Evolutionary conservation across 2,113 vertebrate genomes (phyloP).

Genomic region (Pyrgilauda ruficollis): DNA sequence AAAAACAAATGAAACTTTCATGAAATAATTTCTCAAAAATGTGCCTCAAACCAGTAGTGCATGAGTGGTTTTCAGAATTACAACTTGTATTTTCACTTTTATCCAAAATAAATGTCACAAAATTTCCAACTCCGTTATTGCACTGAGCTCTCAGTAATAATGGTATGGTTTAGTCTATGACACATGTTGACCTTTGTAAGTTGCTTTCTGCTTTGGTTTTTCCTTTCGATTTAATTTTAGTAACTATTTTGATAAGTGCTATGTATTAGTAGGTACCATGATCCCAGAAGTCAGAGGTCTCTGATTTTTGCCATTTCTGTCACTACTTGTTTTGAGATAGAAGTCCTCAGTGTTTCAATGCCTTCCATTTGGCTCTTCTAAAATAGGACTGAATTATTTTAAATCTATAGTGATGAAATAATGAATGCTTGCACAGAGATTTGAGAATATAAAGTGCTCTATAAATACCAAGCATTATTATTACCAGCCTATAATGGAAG

Average conservation of each 20-base stretch:
- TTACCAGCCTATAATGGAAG: neutral
- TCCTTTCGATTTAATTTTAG: slow-evolving; percentile 9
- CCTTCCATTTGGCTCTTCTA: neutral
- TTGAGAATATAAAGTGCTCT: slow-evolving; percentile 37
- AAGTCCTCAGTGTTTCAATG: neutral
- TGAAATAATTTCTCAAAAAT: neutral
- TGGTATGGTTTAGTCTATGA: neutral
- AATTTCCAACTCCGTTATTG: neutral
- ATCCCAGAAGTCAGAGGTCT: neutral
- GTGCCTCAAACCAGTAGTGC: neutral
- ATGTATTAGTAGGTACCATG: neutral
- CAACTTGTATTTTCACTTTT: neutral
- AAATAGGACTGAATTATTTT: slow-evolving; percentile 29
- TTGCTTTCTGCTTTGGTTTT: neutral
- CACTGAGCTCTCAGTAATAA: neutral
- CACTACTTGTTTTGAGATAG: neutral
- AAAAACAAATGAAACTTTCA: neutral
- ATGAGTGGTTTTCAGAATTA: neutral
- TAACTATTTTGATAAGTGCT: neutral
- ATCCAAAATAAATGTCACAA: neutral
- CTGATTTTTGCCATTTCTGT: neutral
- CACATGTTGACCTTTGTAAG: neutral
- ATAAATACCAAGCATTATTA: slow-evolving; percentile 46
- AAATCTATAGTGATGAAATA: slow-evolving; percentile 21
- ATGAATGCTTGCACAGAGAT: slow-evolving; percentile 22